These are phyloP conservation scores for Hemicentrotus pulcherrimus DNA, from an alignment of 35 echinoderm and acorn worm genomes.

Conservation along the genomic window DNA sequence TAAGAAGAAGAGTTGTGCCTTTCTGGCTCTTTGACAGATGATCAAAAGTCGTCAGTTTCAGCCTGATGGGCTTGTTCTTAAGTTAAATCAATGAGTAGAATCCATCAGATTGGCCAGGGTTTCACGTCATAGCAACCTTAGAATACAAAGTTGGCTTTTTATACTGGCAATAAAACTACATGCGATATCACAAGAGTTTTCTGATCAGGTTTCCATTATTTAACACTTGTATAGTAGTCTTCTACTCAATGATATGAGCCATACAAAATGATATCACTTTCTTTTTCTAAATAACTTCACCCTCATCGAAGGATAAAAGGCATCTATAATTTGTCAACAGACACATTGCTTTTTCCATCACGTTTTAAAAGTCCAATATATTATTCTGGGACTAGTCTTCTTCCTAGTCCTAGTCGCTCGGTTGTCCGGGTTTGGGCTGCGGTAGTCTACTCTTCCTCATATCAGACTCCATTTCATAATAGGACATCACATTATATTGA, in stretches of 20 bases:
- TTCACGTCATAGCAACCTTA: no score
- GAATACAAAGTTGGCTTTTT: background rate
- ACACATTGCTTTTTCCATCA: background rate
- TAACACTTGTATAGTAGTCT: background rate
- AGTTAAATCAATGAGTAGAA: no score
- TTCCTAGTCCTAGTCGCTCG: background rate
- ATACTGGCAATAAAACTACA: background rate
- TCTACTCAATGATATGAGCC: background rate
- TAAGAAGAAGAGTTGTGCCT: no score
- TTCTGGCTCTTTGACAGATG: no score
- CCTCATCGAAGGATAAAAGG: background rate
- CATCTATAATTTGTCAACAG: background rate
- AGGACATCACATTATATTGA: slow-evolving; percentile 28
- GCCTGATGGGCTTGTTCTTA: no score
- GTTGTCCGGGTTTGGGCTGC: slow-evolving; percentile 29
- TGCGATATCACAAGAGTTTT: background rate
- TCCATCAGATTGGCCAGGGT: no score
- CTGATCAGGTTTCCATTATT: background rate
- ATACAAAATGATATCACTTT: background rate
- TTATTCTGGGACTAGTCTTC: background rate
- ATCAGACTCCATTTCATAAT: slow-evolving; percentile 31
- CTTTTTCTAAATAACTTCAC: background rate
- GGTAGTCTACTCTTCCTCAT: slow-evolving; percentile 41
- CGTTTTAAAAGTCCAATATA: background rate
- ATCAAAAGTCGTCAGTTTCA: no score